These are phyloP conservation scores for Struthio camelus DNA, from an alignment of 2,113 vertebrate species.

Conservation along the genomic window DNA sequence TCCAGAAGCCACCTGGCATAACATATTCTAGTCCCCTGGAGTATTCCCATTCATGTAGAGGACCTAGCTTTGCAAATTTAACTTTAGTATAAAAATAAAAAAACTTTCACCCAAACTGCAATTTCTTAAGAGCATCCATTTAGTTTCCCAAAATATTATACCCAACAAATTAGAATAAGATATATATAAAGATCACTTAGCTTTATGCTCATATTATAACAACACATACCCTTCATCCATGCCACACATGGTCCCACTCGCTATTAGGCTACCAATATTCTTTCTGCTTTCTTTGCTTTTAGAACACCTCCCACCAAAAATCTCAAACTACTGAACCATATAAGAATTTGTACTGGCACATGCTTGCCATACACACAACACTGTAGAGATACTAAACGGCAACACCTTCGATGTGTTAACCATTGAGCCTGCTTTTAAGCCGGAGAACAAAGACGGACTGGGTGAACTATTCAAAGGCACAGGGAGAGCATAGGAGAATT, in stretches of 20 bases:
- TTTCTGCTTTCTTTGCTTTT: not conserved
- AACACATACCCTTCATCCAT: not conserved
- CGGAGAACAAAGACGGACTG: not conserved
- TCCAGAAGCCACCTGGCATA: not conserved
- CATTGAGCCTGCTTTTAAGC: not conserved
- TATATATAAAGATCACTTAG: not conserved
- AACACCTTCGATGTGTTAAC: not conserved
- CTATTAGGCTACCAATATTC: rapidly evolving
- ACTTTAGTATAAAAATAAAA: not conserved
- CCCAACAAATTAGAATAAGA: not conserved
- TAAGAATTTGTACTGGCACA: not conserved
- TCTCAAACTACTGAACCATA: not conserved
- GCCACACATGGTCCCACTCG: not conserved
- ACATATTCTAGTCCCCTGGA: not conserved
- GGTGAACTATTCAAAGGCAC: not conserved
- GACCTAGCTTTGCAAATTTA: not conserved
- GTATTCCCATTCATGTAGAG: not conserved
- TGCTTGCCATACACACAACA: not conserved
- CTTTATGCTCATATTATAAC: not conserved
- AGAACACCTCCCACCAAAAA: not conserved
- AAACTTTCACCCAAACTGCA: no score
- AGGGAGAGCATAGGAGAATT: not conserved
- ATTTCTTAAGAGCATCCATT: not conserved
- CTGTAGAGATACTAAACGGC: rapidly evolving
- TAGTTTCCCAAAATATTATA: not conserved